Evolutionary conservation across 2,113 vertebrate species (phyloP).

Genomic region (Cheilinus undulatus): DNA sequence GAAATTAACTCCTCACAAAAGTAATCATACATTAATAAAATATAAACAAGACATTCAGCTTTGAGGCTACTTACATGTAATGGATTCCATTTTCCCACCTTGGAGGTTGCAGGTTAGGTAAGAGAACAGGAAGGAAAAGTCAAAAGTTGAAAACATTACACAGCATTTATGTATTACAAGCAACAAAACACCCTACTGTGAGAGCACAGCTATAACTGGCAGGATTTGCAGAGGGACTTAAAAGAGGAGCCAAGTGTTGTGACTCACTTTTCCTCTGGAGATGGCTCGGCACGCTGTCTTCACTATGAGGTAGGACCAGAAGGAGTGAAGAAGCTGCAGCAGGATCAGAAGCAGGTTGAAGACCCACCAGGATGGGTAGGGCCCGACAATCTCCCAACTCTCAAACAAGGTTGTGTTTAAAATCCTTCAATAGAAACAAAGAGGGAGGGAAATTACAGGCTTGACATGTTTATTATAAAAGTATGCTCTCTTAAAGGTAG

Average conservation of each 20-base stretch:
- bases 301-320: slow-evolving; percentile 97
- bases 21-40: background rate
- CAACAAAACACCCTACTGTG: background rate
- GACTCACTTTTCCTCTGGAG: slow-evolving; percentile 96
- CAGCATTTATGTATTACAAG: slow-evolving; percentile 1
- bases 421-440: slow-evolving; percentile 85
- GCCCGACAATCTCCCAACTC: slow-evolving; percentile 96
- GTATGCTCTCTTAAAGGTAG: background rate
- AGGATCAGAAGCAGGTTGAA: slow-evolving; percentile 91
- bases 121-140: slow-evolving; percentile 54
- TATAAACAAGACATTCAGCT: background rate
- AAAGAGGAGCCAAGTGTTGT: slow-evolving; percentile 26
- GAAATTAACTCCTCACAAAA: too few species aligned
- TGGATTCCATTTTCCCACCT: slow-evolving; percentile 98
- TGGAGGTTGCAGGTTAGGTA: slow-evolving; percentile 59
- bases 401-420: slow-evolving; percentile 95
- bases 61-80: slow-evolving; percentile 92
- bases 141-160: slow-evolving; percentile 37
- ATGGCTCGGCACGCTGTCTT: slow-evolving; percentile 93
- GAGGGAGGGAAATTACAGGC: slow-evolving; percentile 19
- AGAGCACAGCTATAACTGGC: slow-evolving; percentile 20
- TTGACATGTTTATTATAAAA: background rate
- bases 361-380: slow-evolving; percentile 95
- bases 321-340: slow-evolving; percentile 91
- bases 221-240: background rate